phyloP scores from a whole-genome alignment of 2,888 invertebrate genomes.

The Danaus chrysippus region DNA sequence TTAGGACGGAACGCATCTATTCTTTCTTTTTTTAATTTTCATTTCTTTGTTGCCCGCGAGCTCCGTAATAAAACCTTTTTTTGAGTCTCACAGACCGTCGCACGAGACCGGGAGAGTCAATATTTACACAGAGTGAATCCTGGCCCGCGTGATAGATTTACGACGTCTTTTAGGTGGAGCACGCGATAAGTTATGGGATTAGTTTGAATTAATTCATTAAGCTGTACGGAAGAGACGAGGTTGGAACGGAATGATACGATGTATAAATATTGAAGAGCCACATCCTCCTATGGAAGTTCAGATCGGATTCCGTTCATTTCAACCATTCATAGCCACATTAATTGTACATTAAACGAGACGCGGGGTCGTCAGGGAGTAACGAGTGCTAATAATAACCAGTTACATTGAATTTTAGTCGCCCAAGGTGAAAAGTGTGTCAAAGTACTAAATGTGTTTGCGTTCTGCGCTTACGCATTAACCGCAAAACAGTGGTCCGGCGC shows the following conservation, averaged over 20 bases:
- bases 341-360: slow-evolving; percentile 14
- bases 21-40: slow-evolving; percentile 55
- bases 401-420: slow-evolving; percentile 39
- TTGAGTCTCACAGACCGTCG: slow-evolving; percentile 26
- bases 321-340: too few species aligned
- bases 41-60: slow-evolving; percentile 53
- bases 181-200: slow-evolving; percentile 53
- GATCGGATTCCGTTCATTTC: too few species aligned
- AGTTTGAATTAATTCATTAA: slow-evolving; percentile 46
- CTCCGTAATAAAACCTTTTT: slow-evolving; percentile 53
- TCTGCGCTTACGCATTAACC: slow-evolving; percentile 62
- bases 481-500: slow-evolving; percentile 58
- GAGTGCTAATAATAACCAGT: slow-evolving; percentile 34
- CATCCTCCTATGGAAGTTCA: too few species aligned
- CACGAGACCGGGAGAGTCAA: slow-evolving; percentile 44
- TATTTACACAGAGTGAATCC: slow-evolving; percentile 53
- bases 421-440: slow-evolving; percentile 63
- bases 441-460: slow-evolving; percentile 60
- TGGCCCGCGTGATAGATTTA: slow-evolving; percentile 55
- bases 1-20: slow-evolving; percentile 41
- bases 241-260: too few species aligned
- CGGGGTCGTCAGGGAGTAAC: slow-evolving; percentile 23
- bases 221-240: slow-evolving; percentile 9
- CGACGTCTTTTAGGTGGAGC: slow-evolving; percentile 48
- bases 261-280: too few species aligned